phyloP scores from a whole-genome alignment of 2,113 vertebrate genomes.

The Mirza zaza region DNA sequence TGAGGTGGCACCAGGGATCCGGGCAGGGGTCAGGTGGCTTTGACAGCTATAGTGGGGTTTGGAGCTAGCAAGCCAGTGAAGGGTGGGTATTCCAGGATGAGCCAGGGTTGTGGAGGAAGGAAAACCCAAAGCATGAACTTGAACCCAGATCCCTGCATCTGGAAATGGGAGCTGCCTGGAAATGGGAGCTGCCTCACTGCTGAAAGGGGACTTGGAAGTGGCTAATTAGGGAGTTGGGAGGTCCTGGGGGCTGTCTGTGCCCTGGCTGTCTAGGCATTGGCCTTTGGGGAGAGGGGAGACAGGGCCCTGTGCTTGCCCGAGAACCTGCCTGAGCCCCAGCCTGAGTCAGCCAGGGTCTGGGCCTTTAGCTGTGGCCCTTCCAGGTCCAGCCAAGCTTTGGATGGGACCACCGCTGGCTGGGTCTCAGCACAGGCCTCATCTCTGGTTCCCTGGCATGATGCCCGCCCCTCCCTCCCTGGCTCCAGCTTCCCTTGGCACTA shows the following conservation, averaged over 20 bases:
- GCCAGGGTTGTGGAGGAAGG: constrained; percentile 1
- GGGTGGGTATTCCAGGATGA: not conserved
- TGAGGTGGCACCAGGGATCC: not conserved
- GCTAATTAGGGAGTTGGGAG: not conserved
- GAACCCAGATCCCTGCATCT: constrained; percentile 10
- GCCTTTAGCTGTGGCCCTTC: not conserved
- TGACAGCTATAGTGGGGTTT: not conserved
- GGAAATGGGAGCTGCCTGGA: constrained; percentile 37
- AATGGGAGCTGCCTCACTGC: constrained; percentile 2
- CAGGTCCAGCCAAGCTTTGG: not conserved
- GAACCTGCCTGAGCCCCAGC: not conserved
- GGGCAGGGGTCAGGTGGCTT: not conserved
- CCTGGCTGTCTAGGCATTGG: not conserved
- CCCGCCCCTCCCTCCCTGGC: constrained; percentile 68
- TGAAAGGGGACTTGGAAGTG: not conserved
- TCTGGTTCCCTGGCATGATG: constrained; percentile 43
- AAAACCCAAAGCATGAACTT: constrained; percentile 22
- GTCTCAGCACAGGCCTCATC: constrained; percentile 52
- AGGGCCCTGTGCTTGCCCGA: not conserved
- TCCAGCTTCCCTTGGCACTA: constrained; percentile 72
- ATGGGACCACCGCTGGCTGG: not conserved
- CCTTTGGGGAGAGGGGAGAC: not conserved
- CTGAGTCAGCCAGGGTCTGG: not conserved
- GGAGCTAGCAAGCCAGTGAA: not conserved
- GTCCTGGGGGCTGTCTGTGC: not conserved